Base-by-base conservation (phyloP, 1,140 invertebrate genomes). In the Zaprionus camerounensis region DNA sequence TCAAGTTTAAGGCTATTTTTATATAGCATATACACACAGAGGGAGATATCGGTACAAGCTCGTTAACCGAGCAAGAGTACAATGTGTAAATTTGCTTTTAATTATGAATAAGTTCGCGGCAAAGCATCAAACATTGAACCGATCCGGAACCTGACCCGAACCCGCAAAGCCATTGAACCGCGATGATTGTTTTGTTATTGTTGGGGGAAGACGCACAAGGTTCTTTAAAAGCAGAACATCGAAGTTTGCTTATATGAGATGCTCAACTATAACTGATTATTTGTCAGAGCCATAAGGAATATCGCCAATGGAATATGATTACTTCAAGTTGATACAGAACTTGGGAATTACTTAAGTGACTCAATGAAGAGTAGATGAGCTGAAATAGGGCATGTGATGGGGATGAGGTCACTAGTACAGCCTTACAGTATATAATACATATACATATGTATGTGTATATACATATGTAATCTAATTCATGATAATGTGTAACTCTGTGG, bases 81-180 rank as follows among this genome's bases (percentile, higher is more conserved):
- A 71, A 69, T 69, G 81, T 78, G 63, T 36, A 76, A 76, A 82
- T 79, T 66, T 24, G 61, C 41, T 78, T 71, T 58, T 68, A 75
- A 68, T 76, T 65, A 79, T 41, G 53, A 71, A 58, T 38, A 68
- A 59, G 44, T 66, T 46, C 12, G 61, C 15, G 44, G 6, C 41
- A 17, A 26, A 55, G 51, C 58, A 38, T 31, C 49, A 64, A 71
- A 64, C 64, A 68, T 73, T 73, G 64, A 67, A 73, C 56, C 24
- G n/a, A 41, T 46, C 36, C 36, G 13, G 36, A 38, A 13, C 12
- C 0, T 3, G 36, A 17, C 41, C 41, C 41, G 38, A 51, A 28
- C 31, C 15, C 11, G 22, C 15, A 17, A 38, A 38, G 20, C 28
- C 28, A 41, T 22, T 51, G 46, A 51, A 51, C 46, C 20, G 46